Base-by-base conservation (phyloP, 1,140 invertebrate species). In the Drosophila bocqueti region DNA sequence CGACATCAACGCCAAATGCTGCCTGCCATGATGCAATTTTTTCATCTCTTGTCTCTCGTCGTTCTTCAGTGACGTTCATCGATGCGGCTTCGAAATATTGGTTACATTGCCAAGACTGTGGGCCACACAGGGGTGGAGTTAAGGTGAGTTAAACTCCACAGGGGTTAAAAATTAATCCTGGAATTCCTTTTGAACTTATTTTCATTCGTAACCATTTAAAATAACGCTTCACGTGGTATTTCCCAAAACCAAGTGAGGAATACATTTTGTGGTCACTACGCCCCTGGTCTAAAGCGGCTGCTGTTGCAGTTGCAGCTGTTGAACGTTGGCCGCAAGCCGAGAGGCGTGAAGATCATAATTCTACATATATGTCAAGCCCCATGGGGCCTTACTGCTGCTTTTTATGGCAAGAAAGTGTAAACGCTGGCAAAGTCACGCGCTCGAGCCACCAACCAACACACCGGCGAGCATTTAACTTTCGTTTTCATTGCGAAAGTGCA, bases 401-500 rank as follows among this genome's bases (percentile, higher is more conserved):
- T 74, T 59, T 85, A 76, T 76, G 83, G 72, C 80, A 82, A 83
- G 83, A 85, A 82, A 86, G 83, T 86, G 79, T 86, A 75, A 77
- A 87, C 62, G 76, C 64, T 86, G 76, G 73, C 73, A 69, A 65
- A 89, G 84, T 89, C 84, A 89, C 85, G 84, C 84, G 77, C 54
- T n/a, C 54, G 9, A 57, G 64, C 74, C 64, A 34, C 49, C 68
- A 15, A 57, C 42, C 57, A 34, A 46, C 31, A 49, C 58, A 62
- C 60, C 67, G 71, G 69, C 73, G 72, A 50, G 65, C 31, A 40
- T 40, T 55, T 87, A 90, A 90, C 85, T 90, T 90, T 90, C 85
- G 85, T 90, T 90, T 90, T 90, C 85, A 90, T 90, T 90, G 85
- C 85, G 85, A 90, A 90, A 90, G 85, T 90, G 85, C 85, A 90